A percentile compares a stretch with the other conserved stretches of the same genome.
Evolutionary conservation across 2,888 invertebrate species (phyloP).

Genomic region (Baronia brevicornis): DNA sequence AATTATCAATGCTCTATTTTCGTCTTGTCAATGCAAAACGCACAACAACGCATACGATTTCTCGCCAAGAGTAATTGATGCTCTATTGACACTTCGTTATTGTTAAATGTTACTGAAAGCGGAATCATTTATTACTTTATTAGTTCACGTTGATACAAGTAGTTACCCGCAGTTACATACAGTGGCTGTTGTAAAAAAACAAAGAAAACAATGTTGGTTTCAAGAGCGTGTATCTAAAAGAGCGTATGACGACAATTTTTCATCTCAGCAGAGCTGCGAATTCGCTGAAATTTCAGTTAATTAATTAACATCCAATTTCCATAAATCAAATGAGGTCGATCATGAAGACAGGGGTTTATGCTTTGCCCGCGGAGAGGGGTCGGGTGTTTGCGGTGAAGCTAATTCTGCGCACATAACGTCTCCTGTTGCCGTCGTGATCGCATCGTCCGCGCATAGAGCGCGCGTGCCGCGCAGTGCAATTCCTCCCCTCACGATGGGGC

Average conservation of each 20-base stretch:
- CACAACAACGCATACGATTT: neutral
- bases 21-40: slow-evolving; percentile 9
- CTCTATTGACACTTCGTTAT: neutral
- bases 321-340: slow-evolving; percentile 62
- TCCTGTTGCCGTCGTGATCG: slow-evolving; percentile 57
- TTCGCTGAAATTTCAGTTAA: too few relatives aligned
- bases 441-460: slow-evolving; percentile 41
- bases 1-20: slow-evolving; percentile 23
- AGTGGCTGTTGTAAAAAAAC: too few relatives aligned
- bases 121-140: too few relatives aligned
- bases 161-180: too few relatives aligned
- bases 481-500: slow-evolving; percentile 73
- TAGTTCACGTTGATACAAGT: too few relatives aligned
- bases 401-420: slow-evolving; percentile 65
- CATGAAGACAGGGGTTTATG: slow-evolving; percentile 57
- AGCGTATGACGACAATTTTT: too few relatives aligned
- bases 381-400: slow-evolving; percentile 50
- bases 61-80: slow-evolving; percentile 6
- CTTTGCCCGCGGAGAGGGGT: slow-evolving; percentile 42
- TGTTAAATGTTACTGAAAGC: too few relatives aligned
- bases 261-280: too few relatives aligned
- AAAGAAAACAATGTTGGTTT: too few relatives aligned
- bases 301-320: too few relatives aligned
- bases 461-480: slow-evolving; percentile 46
- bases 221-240: too few relatives aligned